Evolutionary conservation across 53 echinoderm and acorn worm species (phyloP), one percentile per base, ranked within the genome.

Genomic region (Arbacia lixula): DNA sequence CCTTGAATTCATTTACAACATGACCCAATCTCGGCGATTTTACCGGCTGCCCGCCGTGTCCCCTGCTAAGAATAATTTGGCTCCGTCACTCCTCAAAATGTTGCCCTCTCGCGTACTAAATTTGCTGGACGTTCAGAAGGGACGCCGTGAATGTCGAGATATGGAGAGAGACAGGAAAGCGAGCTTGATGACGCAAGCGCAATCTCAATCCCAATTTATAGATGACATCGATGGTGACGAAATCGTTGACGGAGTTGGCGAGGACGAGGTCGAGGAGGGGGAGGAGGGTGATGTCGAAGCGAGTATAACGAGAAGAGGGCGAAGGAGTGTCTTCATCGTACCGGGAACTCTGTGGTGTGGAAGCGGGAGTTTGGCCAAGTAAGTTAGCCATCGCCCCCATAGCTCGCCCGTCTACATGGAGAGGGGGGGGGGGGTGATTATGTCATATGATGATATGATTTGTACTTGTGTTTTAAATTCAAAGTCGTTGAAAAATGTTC

Each of bases 261-360:
- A 36, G 22, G 35, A 16, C 17, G 53, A 28, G 10, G 3, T 0
- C 14, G 53, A 75, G 19, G 75, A 35, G 22, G 55, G 27, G 0
- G 75, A 31, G 21, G 56, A 41, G 20, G 33, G 29, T 17, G 74
- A 50, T 19, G 73, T 20, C 21, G 82, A 28, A 34, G 25, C 61
- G 24, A 46, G 50, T 35, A 22, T 30, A 56, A 55, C 38, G 14
- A 36, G 49, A 12, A 79, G 88, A 56, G 60, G 73, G 12, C 75
- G 62, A 53, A 53, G 94, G 27, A 85, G 84, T 37, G 37, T 90
- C 4, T 85, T 92, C 30, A 95, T 92, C 38, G 87, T 87, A 1
- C 92, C 95, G 1, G 95, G 95, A 12, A 95, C 95, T n/a, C 56
- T 85, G n/a, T 95, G 95, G 95, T 95, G 95, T 62, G 95, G 95